phyloP scores from a whole-genome alignment of 2,888 invertebrate genomes.

The Sepioteuthis lessoniana region DNA sequence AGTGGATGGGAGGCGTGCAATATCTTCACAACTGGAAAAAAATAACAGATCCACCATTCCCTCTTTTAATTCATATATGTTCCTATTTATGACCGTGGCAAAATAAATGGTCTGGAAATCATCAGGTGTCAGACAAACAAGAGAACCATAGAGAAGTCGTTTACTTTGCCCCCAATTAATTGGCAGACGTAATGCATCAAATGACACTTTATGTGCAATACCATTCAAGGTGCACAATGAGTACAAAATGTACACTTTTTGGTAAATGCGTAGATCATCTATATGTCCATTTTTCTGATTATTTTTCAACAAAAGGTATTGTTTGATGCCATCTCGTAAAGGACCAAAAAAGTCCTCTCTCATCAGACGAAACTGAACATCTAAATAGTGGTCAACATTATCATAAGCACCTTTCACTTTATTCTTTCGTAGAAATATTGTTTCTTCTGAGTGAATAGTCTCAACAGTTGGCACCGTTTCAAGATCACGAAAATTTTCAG shows the following conservation, averaged over 20 bases:
- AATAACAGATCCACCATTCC: conserved; percentile 65
- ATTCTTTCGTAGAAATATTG: conserved; percentile 79
- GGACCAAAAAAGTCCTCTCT: conserved; percentile 88
- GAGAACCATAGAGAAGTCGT: conserved; percentile 82
- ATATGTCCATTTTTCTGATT: background rate
- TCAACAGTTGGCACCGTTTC: conserved; percentile 70
- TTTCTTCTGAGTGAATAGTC: conserved; percentile 68
- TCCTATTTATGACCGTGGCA: conserved; percentile 78
- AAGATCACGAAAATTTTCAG: conserved; percentile 75
- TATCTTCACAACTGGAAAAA: conserved; percentile 52
- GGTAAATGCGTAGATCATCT: conserved; percentile 64
- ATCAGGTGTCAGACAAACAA: conserved; percentile 83
- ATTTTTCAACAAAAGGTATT: conserved; percentile 71
- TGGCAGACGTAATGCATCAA: conserved; percentile 56
- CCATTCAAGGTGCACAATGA: conserved; percentile 61
- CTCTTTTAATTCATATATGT: conserved; percentile 58
- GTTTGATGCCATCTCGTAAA: conserved; percentile 81
- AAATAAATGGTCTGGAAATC: conserved; percentile 82
- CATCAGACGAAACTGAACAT: conserved; percentile 84
- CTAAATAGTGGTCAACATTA: conserved; percentile 83
- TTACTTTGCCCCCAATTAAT: conserved; percentile 77
- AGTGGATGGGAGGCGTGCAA: conserved; percentile 51
- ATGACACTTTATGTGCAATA: conserved; percentile 62
- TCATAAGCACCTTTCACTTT: conserved; percentile 80
- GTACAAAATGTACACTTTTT: conserved; percentile 64